phyloP scores from a whole-genome alignment of 2,113 vertebrate genomes.

The Ceyx cyanopectus region DNA sequence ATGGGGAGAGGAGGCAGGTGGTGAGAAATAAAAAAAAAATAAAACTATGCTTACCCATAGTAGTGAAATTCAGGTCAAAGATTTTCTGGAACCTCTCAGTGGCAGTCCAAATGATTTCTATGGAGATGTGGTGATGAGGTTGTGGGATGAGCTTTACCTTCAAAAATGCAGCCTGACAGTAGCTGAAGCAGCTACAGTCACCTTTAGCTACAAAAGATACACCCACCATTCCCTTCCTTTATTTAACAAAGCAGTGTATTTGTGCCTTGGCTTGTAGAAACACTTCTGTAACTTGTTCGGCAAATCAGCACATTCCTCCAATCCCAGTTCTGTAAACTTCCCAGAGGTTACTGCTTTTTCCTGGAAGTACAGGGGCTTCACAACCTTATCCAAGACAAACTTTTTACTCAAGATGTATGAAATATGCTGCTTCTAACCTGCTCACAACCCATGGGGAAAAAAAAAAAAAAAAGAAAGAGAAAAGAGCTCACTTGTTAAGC shows the following conservation, averaged over 20 bases:
- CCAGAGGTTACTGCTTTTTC: background rate
- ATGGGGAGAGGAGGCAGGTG: too few species aligned
- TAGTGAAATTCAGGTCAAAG: background rate
- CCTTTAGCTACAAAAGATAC: background rate
- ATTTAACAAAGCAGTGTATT: background rate
- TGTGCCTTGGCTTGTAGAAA: background rate
- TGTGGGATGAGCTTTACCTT: background rate
- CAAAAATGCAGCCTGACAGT: background rate
- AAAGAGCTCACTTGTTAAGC: background rate
- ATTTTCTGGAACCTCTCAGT: background rate
- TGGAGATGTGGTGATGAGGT: rapidly evolving
- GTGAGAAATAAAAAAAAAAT: background rate
- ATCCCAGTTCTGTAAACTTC: background rate
- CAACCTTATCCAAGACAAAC: background rate
- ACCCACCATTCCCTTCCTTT: background rate
- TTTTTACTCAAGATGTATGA: background rate
- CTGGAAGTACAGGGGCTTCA: background rate
- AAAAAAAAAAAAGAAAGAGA: background rate
- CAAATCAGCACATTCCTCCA: background rate
- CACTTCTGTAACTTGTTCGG: background rate
- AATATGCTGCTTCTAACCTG: background rate
- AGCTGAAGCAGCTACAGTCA: background rate
- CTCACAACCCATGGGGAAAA: background rate
- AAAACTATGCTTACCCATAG: background rate
- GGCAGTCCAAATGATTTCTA: background rate